Percentiles rank a stretch among this genome's conserved stretches.
phyloP scores from a whole-genome alignment of 2,797 vertebrate genomes.

The Cyclopterus lumpus region DNA sequence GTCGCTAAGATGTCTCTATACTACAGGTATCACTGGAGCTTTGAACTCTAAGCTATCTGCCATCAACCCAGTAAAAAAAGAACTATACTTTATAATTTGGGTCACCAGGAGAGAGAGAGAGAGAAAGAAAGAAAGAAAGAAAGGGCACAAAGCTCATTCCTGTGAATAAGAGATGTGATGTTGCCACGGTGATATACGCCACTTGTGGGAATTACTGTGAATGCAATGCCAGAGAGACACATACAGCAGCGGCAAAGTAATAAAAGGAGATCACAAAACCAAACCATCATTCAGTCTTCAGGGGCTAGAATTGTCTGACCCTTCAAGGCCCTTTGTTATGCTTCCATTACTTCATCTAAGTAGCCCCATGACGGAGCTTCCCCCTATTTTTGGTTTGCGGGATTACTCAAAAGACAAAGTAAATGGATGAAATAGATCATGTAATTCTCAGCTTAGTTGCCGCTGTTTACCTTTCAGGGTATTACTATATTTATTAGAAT shows the following conservation, averaged over 20 bases:
- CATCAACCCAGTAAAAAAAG: conserved; percentile 17
- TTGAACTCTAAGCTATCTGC: neutral
- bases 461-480: neutral
- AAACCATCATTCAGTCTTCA: conserved; percentile 54
- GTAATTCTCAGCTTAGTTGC: neutral
- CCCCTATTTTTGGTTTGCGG: neutral
- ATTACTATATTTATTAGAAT: conserved; percentile 21
- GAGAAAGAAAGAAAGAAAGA: conserved; percentile 27
- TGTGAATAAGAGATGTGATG: conserved; percentile 63
- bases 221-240: conserved; percentile 57
- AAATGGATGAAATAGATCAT: conserved; percentile 24
- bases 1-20: neutral
- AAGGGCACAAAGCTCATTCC: conserved; percentile 53
- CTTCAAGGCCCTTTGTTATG: conserved; percentile 45
- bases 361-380: conserved; percentile 26
- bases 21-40: neutral
- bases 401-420: conserved; percentile 22
- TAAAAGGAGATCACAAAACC: conserved; percentile 64
- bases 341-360: conserved; percentile 63
- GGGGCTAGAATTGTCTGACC: conserved; percentile 35
- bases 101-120: conserved; percentile 17
- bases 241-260: conserved; percentile 56
- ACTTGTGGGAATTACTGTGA: conserved; percentile 69
- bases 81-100: conserved; percentile 4
- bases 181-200: conserved; percentile 70